Percentiles rank a stretch among this genome's conserved stretches.
phyloP scores from a whole-genome alignment of 2,888 invertebrate species.

The Orthonychiurus folsomi region DNA sequence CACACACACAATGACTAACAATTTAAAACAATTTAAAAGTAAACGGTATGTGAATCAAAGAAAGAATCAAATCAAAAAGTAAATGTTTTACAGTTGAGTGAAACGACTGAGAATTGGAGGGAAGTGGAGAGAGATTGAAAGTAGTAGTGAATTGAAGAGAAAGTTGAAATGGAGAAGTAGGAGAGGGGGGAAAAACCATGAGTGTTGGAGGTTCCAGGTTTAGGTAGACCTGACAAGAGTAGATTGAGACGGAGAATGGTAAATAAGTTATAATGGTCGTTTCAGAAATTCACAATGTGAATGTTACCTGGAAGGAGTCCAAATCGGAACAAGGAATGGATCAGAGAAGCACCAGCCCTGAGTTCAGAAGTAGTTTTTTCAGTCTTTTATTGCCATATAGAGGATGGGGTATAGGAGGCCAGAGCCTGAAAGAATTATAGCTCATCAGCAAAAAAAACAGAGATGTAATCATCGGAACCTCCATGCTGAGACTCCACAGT shows the following conservation, averaged over 20 bases:
- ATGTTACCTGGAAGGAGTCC: constrained; percentile 39
- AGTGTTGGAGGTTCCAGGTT: no score
- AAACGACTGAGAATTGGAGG: no score
- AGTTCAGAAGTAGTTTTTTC: constrained; percentile 9
- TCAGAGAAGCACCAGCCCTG: not conserved
- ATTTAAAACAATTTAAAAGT: no score
- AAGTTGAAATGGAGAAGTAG: no score
- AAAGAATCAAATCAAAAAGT: no score
- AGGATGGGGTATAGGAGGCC: not conserved
- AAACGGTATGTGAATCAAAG: no score
- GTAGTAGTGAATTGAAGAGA: no score
- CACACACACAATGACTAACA: no score
- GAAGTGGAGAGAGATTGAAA: no score
- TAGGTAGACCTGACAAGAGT: no score
- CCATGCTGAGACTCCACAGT: constrained; percentile 10
- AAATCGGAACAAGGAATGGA: constrained; percentile 34
- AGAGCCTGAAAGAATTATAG: constrained; percentile 24
- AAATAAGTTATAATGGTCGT: constrained; percentile 39
- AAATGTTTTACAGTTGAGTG: no score
- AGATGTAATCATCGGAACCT: constrained; percentile 27
- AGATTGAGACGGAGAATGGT: constrained; percentile 22
- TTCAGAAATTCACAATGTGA: constrained; percentile 30
- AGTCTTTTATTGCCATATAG: constrained; percentile 3
- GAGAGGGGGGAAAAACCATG: no score
- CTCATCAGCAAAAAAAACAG: constrained; percentile 31